phyloP scores from a whole-genome alignment of 2,113 vertebrate species.

The Neotoma lepida region DNA sequence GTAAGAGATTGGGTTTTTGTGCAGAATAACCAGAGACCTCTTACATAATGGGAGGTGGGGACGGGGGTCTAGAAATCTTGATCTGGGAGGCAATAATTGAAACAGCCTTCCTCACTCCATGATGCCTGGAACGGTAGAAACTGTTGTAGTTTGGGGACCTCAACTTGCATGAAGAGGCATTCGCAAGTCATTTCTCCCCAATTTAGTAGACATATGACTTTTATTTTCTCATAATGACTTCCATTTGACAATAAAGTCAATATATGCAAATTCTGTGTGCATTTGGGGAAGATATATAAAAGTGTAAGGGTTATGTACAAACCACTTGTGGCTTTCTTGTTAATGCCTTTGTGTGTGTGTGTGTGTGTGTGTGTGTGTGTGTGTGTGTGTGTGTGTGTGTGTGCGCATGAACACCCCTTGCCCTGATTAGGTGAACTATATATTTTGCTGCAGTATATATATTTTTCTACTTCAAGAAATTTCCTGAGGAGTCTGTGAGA shows the following conservation, averaged over 20 bases:
- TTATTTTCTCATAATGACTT: slow-evolving; percentile 55
- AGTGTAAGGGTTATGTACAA: slow-evolving; percentile 16
- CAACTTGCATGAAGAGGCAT: slow-evolving; percentile 19
- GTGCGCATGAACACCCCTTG: fast-evolving
- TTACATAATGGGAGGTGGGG: background rate
- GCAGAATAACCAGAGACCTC: background rate
- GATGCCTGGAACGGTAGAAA: slow-evolving; percentile 51
- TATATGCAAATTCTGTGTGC: background rate
- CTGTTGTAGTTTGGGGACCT: background rate
- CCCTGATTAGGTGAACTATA: background rate
- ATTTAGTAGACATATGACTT: slow-evolving; percentile 5
- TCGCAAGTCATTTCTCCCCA: slow-evolving; percentile 26
- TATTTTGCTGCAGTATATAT: slow-evolving; percentile 1
- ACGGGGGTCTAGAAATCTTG: slow-evolving; percentile 10
- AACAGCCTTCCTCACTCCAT: slow-evolving; percentile 3
- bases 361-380: background rate
- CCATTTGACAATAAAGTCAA: slow-evolving; percentile 45
- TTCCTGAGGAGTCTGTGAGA: background rate
- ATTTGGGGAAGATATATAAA: background rate
- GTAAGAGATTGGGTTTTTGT: background rate
- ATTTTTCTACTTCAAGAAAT: background rate
- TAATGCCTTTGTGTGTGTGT: background rate
- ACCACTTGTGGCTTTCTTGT: background rate
- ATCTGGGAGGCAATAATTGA: slow-evolving; percentile 44
- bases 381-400: no score